These are phyloP conservation scores for Azorinus chamasolen DNA, from an alignment of 2,888 invertebrate species.

Conservation along the genomic window DNA sequence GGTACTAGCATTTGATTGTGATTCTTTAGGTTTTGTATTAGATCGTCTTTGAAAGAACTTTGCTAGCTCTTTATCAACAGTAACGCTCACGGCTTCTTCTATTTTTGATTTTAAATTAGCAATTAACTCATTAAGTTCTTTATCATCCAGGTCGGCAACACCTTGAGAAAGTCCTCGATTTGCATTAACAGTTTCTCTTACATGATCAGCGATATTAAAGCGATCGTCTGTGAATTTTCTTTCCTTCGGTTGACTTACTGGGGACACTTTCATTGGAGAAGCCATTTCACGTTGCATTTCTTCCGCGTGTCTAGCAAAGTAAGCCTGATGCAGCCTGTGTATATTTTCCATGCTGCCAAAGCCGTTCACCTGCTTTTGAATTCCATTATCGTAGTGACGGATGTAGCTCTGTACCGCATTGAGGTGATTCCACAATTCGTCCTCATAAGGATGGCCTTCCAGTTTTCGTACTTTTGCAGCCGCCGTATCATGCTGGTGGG, in stretches of 20 bases:
- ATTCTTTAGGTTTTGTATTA: constrained; percentile 58
- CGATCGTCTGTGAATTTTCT: constrained; percentile 48
- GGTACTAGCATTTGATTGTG: constrained; percentile 39
- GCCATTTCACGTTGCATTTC: constrained; percentile 35
- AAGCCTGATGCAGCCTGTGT: constrained; percentile 61
- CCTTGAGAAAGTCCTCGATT: constrained; percentile 47
- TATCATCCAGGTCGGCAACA: constrained; percentile 59
- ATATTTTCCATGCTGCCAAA: constrained; percentile 55
- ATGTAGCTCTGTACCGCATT: constrained; percentile 97
- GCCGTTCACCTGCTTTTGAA: constrained; percentile 58
- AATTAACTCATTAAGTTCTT: constrained; percentile 95
- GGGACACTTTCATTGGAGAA: constrained; percentile 25
- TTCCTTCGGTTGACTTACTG: constrained; percentile 27
- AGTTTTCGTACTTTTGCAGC: constrained; percentile 73
- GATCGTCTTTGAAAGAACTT: constrained; percentile 70
- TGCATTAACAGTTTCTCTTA: constrained; percentile 58
- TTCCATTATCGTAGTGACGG: constrained; percentile 89
- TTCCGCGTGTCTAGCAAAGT: constrained; percentile 52
- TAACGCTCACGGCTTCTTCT: constrained; percentile 73
- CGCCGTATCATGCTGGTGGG: constrained; percentile 92
- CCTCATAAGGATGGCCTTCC: constrained; percentile 89
- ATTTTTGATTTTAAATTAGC: constrained; percentile 96
- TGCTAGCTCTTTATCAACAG: constrained; percentile 74
- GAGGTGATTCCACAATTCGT: constrained; percentile 92
- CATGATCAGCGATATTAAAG: constrained; percentile 62